Conservation (phyloP, 1,140 invertebrate genomes). For the Branchinecta lindahli region DNA sequence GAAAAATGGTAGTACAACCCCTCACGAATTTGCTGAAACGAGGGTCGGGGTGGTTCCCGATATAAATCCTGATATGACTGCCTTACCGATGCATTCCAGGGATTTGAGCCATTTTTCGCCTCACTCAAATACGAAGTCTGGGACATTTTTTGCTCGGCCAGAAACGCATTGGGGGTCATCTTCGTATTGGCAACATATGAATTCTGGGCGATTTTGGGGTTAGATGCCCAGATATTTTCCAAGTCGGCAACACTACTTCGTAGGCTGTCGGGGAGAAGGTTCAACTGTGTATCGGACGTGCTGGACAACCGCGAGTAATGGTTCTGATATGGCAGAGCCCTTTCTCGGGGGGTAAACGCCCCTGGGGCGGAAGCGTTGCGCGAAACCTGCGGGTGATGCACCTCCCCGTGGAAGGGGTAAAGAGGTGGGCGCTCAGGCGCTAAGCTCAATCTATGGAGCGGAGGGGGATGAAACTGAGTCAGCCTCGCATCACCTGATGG, state of each 20-base stretch:
- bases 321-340: constrained; percentile 15
- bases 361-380: constrained; percentile 64
- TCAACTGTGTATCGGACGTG: constrained; percentile 47
- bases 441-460: background rate
- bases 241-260: background rate
- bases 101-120: background rate
- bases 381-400: constrained; percentile 41
- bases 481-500: constrained; percentile 55
- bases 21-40: constrained; percentile 46
- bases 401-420: constrained; percentile 12
- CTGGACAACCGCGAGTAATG: constrained; percentile 36
- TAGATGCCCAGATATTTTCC: constrained; percentile 13
- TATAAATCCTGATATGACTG: constrained; percentile 7
- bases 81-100: constrained; percentile 3
- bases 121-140: too few species aligned
- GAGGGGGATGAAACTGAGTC: constrained; percentile 29
- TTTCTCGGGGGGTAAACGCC: constrained; percentile 21
- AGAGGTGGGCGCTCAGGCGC: constrained; percentile 17
- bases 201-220: constrained; percentile 28
- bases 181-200: too few species aligned
- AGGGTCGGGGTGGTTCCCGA: constrained; percentile 30
- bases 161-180: too few species aligned
- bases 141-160: too few species aligned
- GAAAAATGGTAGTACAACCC: constrained; percentile 66
- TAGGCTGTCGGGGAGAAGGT: constrained; percentile 27